Evolutionary conservation across 1,140 invertebrate genomes (phyloP).

Genomic region (Dinoponera quadriceps): DNA sequence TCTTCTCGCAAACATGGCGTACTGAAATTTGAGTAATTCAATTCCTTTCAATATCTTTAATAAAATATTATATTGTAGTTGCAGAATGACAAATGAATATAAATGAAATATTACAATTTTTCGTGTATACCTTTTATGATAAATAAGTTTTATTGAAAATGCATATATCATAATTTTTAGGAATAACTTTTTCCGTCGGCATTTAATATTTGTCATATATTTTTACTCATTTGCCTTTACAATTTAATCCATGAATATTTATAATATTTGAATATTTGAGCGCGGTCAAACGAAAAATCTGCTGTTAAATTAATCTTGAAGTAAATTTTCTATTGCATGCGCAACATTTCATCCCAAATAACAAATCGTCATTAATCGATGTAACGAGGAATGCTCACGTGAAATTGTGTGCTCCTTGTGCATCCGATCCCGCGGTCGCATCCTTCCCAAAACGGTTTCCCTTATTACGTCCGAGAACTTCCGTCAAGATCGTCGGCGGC

Average conservation of each 20-base stretch:
- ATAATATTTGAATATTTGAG: neutral
- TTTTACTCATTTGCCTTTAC: too few relatives aligned
- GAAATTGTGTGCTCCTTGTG: constrained; percentile 71
- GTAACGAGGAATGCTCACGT: constrained; percentile 60
- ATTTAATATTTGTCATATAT: too few relatives aligned
- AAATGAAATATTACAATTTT: too few relatives aligned
- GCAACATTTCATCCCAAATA: neutral
- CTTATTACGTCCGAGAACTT: constrained; percentile 53
- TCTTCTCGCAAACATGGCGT: constrained; percentile 75
- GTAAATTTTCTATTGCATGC: neutral
- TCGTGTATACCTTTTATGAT: too few relatives aligned
- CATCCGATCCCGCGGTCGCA: constrained; percentile 43
- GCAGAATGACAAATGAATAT: too few relatives aligned
- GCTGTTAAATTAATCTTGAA: neutral
- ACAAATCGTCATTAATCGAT: neutral
- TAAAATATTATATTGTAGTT: neutral
- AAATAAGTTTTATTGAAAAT: too few relatives aligned
- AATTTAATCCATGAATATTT: too few relatives aligned
- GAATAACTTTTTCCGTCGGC: too few relatives aligned
- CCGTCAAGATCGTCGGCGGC: constrained; percentile 67
- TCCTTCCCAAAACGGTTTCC: constrained; percentile 62
- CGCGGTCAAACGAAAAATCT: neutral
- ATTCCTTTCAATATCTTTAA: constrained; percentile 1
- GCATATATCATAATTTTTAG: too few relatives aligned
- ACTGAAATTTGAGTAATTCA: constrained; percentile 47